Base-by-base conservation (phyloP, 2,888 invertebrate species). In the Eupithecia insigniata region DNA sequence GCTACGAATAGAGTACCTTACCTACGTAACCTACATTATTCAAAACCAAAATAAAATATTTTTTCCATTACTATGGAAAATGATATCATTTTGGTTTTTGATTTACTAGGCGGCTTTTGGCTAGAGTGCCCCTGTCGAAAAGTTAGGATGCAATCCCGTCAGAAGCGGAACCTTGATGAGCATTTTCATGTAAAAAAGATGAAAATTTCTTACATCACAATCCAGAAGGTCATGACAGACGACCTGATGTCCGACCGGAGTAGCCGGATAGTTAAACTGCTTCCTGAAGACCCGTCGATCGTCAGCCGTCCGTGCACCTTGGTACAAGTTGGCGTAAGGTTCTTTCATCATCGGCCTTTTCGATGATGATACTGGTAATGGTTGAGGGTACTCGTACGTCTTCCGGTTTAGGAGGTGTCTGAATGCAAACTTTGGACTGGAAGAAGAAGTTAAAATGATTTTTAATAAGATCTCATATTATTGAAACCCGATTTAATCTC, bases 231-330 rank as follows among this genome's bases (percentile, higher is more conserved):
- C 87, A 71, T 89, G 80, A 69, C 85, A 86, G 7, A 80, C 69
- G 26, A 91, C 71, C 28, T 83, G 85, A 62, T 90, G 91, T 0
- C 87, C 88, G 0, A 71, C 71, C 0, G 69, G 14, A 18, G 74
- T 76, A 0, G 89, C 74, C 0, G 75, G 78, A 66, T 83, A 86
- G 5, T 83, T 78, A 69, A 92, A 91, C 46, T 66, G 76, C 71
- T 83, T 86, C 22, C 80, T 80, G 69, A 83, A 91, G 0, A 91
- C 87, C 28, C 88, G 82, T 7, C 66, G 81, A 72, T 91, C 90
- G 2, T 84, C 82, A 2, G 65, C 36, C 3, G 71, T 70, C 66
- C 83, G 81, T 1, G 67, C 7, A 0, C 92, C 92, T 68, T 92
- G 92, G 73, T 86, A 88, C 16, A 92, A 66, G n/a, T 76, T 87